Conservation (phyloP, 2,113 vertebrate species). For the Telmatochromis sp. region DNA sequence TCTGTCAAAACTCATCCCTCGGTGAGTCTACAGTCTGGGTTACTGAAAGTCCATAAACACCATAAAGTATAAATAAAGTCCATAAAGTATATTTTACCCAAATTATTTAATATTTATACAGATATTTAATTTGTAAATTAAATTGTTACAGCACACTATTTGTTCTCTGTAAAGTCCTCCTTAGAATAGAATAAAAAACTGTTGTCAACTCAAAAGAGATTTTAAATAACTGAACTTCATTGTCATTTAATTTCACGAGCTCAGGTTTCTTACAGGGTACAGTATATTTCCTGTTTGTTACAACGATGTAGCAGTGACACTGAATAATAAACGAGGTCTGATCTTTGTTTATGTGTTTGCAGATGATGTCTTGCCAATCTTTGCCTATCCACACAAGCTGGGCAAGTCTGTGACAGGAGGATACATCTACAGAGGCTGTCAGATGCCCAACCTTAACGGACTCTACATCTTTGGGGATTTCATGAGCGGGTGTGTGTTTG, state of each 20-base stretch:
- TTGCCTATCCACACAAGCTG: slow-evolving; percentile 76
- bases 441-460: slow-evolving; percentile 79
- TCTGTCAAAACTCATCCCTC: slow-evolving; percentile 75
- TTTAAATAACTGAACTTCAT: neutral
- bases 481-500: slow-evolving; percentile 75
- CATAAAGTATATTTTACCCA: neutral
- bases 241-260: neutral
- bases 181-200: neutral
- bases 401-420: slow-evolving; percentile 80
- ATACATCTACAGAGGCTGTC: slow-evolving; percentile 78
- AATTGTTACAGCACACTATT: neutral
- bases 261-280: neutral
- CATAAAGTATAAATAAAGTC: too few relatives aligned
- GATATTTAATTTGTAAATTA: neutral
- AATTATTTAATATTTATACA: neutral
- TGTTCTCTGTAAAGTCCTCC: neutral
- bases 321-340: neutral
- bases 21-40: slow-evolving; percentile 48
- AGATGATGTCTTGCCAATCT: slow-evolving; percentile 79
- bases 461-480: slow-evolving; percentile 81
- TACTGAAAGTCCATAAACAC: neutral
- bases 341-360: neutral
- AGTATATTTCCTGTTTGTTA: neutral
- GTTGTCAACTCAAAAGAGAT: neutral
- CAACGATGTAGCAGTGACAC: neutral